Percentiles rank a stretch among this genome's conserved stretches.
phyloP scores from a whole-genome alignment of 2,797 vertebrate genomes.

The Myiotriccus ornatus region DNA sequence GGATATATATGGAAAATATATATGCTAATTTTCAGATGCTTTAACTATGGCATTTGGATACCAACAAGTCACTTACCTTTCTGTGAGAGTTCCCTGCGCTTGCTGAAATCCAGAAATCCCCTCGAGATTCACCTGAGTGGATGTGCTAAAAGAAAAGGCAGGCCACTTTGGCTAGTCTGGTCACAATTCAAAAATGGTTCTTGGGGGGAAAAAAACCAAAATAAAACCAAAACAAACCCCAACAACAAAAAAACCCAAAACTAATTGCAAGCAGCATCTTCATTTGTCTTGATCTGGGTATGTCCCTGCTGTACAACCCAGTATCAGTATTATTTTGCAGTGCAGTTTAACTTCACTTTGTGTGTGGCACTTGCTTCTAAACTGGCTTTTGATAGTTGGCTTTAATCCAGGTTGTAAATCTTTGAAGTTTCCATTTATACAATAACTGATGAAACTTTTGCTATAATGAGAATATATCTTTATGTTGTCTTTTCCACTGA shows the following conservation, averaged over 20 bases:
- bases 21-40: neutral
- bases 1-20: neutral
- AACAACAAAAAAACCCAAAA: accelerated
- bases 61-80: neutral
- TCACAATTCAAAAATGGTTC: neutral
- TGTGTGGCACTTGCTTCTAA: neutral
- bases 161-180: neutral
- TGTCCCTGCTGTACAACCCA: neutral
- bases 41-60: neutral
- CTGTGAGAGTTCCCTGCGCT: neutral
- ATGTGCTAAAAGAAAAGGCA: neutral
- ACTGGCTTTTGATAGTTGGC: neutral
- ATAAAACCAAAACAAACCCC: neutral
- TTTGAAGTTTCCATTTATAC: neutral
- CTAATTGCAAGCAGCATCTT: neutral
- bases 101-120: neutral
- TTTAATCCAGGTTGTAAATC: neutral
- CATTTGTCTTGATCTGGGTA: neutral
- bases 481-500: neutral
- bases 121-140: accelerated
- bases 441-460: neutral
- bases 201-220: neutral
- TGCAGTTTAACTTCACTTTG: neutral
- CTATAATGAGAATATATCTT: neutral
- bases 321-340: neutral